Evolutionary conservation across 2,888 invertebrate species (phyloP).

Genomic region (Drosophila setosimentum): DNA sequence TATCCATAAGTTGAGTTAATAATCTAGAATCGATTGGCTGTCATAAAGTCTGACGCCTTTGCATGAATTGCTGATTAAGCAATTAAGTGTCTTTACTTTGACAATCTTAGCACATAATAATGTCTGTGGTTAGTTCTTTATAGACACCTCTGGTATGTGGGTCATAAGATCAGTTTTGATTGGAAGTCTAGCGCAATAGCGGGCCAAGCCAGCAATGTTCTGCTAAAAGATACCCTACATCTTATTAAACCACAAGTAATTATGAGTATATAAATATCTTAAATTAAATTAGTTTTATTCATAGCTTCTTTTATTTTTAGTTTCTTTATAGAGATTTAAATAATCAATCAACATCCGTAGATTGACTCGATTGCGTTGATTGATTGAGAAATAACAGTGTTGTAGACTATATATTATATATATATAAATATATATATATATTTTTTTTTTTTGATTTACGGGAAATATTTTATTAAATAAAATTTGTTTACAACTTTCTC

Average conservation of each 20-base stretch:
- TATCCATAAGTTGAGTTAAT: neutral
- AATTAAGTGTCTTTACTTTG: conserved; percentile 48
- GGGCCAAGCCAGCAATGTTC: neutral
- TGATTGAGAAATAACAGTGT: neutral
- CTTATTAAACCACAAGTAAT: neutral
- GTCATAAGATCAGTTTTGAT: conserved; percentile 56
- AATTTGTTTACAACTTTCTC: neutral
- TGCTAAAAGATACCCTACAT: conserved; percentile 7
- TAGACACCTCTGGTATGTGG: conserved; percentile 52
- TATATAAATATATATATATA: neutral
- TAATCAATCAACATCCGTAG: neutral
- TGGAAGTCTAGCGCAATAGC: conserved; percentile 20
- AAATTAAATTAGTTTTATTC: neutral
- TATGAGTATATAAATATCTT: neutral
- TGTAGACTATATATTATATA: no score
- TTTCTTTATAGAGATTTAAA: neutral
- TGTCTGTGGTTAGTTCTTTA: conserved; percentile 13
- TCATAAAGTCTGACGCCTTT: conserved; percentile 39
- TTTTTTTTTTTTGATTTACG: no score
- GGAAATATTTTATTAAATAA: neutral
- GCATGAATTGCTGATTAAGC: conserved; percentile 43
- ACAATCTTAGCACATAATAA: conserved; percentile 65
- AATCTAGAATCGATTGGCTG: conserved; percentile 46
- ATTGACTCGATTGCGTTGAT: neutral
- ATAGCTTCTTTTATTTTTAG: neutral